Percentiles rank a stretch among this genome's conserved stretches.
Evolutionary conservation across 2,113 vertebrate genomes (phyloP).

Genomic region (Atrichornis clamosus): DNA sequence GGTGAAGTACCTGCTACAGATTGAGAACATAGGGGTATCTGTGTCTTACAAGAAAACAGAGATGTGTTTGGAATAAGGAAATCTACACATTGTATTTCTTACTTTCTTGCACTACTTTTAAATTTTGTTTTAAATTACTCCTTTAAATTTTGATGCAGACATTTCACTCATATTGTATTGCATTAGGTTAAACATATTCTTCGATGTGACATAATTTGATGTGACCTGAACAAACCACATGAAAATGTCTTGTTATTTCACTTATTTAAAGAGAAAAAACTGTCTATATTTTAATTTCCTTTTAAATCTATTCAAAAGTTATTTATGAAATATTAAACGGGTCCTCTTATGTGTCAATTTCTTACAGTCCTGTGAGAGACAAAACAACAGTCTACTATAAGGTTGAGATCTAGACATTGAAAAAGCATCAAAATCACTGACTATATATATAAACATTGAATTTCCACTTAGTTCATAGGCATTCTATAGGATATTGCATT

Average conservation of each 20-base stretch:
- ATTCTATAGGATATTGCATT: background rate
- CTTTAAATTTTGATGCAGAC: background rate
- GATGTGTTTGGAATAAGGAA: background rate
- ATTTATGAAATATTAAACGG: background rate
- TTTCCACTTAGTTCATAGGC: background rate
- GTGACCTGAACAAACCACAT: slow-evolving; percentile 15
- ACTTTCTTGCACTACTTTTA: background rate
- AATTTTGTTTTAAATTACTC: background rate
- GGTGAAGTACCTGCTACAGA: background rate
- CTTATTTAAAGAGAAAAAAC: background rate
- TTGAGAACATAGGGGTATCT: background rate
- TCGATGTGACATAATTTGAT: slow-evolving; percentile 5
- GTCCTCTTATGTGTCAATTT: background rate
- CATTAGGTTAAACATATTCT: background rate
- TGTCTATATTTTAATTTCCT: background rate
- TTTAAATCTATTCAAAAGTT: background rate
- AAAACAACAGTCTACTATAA: background rate
- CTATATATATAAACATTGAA: background rate
- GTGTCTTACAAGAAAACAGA: background rate
- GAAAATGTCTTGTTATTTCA: background rate
- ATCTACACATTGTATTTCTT: background rate
- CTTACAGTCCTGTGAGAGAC: background rate
- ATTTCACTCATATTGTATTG: background rate
- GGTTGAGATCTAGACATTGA: background rate
- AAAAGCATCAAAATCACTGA: background rate